These are phyloP conservation scores for Harpagoxenus sublaevis DNA, from an alignment of 2,888 invertebrate genomes.

Conservation along the genomic window DNA sequence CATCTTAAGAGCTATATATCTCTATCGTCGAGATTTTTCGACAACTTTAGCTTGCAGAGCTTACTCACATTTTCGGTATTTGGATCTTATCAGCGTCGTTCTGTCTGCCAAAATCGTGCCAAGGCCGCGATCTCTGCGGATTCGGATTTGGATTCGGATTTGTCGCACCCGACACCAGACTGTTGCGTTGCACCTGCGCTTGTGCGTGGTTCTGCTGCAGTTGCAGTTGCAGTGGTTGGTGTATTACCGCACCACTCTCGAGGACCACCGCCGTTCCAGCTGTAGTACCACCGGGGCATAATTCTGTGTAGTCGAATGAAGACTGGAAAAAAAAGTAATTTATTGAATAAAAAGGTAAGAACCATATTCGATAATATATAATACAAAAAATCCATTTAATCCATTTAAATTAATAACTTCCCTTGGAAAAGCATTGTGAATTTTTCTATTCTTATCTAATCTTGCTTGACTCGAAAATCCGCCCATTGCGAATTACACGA, in stretches of 20 bases:
- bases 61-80: slow-evolving; percentile 98
- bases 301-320: slow-evolving; percentile 95
- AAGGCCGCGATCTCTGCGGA: slow-evolving; percentile 92
- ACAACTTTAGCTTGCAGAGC: not conserved
- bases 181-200: slow-evolving; percentile 88
- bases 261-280: slow-evolving; percentile 88
- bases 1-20: not conserved
- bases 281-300: slow-evolving; percentile 89
- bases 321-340: slow-evolving; percentile 88
- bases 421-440: not conserved
- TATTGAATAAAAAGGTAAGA: not conserved
- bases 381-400: not conserved
- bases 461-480: too few relatives aligned
- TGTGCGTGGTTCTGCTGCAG: slow-evolving; percentile 87
- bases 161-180: slow-evolving; percentile 81
- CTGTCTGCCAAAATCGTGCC: slow-evolving; percentile 98
- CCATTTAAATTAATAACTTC: not conserved
- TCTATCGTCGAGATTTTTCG: not conserved
- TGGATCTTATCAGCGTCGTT: slow-evolving; percentile 98
- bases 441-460: not conserved
- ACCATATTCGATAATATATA: not conserved
- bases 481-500: not conserved
- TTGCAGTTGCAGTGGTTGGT: slow-evolving; percentile 87
- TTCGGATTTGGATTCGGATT: slow-evolving; percentile 83
- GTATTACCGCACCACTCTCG: slow-evolving; percentile 87